phyloP scores from a whole-genome alignment of 2,888 invertebrate genomes.

The Psylliodes chrysocephalus region DNA sequence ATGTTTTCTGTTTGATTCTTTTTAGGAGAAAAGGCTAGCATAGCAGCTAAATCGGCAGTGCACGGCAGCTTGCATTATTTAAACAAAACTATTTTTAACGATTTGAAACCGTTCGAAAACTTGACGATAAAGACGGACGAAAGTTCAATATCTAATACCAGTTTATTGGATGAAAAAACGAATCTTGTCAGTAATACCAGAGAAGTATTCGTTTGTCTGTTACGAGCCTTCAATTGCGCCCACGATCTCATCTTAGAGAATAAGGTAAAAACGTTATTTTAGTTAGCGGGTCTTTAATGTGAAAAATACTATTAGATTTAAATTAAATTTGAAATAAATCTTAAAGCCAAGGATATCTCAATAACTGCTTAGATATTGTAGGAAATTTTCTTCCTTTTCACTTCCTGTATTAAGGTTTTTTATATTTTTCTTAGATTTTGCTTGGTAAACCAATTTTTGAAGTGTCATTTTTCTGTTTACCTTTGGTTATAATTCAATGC shows the following conservation, averaged over 20 bases:
- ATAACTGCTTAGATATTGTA: no score
- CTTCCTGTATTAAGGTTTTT: no score
- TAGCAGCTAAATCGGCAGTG: constrained; percentile 87
- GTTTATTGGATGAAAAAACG: constrained; percentile 40
- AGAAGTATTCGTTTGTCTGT: constrained; percentile 81
- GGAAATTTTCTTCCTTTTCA: no score
- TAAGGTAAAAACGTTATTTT: constrained; percentile 64
- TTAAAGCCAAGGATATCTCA: no score
- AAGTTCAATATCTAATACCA: constrained; percentile 34
- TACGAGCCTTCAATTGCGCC: constrained; percentile 85
- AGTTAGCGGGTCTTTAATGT: no score
- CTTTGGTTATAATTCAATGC: no score
- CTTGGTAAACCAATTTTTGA: no score
- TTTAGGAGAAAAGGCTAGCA: constrained; percentile 78
- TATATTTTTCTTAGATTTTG: no score
- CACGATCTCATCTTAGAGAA: constrained; percentile 86
- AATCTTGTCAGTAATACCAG: constrained; percentile 66
- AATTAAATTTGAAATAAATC: no score
- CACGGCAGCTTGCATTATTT: constrained; percentile 87
- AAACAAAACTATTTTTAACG: constrained; percentile 74
- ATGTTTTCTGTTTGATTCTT: no score
- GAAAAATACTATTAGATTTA: no score
- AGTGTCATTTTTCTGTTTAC: no score
- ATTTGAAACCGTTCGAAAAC: constrained; percentile 61
- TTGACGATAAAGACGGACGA: constrained; percentile 56